Conservation (phyloP, 1,140 invertebrate species). For the Drosophila lacteicornis region DNA sequence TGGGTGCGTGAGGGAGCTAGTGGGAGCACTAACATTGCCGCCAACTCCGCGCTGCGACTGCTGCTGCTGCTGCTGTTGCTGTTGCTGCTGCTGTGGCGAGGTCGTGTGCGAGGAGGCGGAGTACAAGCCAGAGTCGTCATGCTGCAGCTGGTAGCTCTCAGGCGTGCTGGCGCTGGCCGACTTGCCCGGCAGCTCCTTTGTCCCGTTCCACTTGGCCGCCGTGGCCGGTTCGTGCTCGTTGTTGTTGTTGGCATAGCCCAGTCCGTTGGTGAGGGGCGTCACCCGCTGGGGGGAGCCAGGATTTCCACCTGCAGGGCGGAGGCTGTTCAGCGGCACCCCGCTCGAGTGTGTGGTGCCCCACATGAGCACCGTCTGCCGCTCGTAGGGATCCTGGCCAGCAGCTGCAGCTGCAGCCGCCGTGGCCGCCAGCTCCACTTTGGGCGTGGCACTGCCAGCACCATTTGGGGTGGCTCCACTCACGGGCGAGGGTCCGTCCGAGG, state of each 20-base stretch:
- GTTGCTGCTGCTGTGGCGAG: constrained; percentile 73
- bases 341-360: constrained; percentile 88
- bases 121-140: constrained; percentile 81
- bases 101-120: constrained; percentile 81
- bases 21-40: constrained; percentile 65
- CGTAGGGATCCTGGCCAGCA: constrained; percentile 85
- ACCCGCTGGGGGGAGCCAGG: constrained; percentile 74
- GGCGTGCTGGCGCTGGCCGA: constrained; percentile 70
- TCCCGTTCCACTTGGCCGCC: constrained; percentile 80
- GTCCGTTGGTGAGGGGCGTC: constrained; percentile 72
- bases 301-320: constrained; percentile 65
- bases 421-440: constrained; percentile 82
- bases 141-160: constrained; percentile 76
- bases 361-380: constrained; percentile 94
- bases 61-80: constrained; percentile 26
- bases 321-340: constrained; percentile 67
- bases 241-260: constrained; percentile 70
- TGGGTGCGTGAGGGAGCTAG: constrained; percentile 54
- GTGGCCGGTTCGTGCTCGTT: constrained; percentile 60
- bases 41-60: constrained; percentile 64
- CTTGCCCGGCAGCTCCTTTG: constrained; percentile 58
- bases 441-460: constrained; percentile 80
- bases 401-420: constrained; percentile 9
- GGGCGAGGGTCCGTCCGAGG: constrained; percentile 80
- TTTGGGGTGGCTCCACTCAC: constrained; percentile 61